These are phyloP conservation scores for Aphidius colemani DNA, from an alignment of 2,888 invertebrate genomes.

Conservation along the genomic window DNA sequence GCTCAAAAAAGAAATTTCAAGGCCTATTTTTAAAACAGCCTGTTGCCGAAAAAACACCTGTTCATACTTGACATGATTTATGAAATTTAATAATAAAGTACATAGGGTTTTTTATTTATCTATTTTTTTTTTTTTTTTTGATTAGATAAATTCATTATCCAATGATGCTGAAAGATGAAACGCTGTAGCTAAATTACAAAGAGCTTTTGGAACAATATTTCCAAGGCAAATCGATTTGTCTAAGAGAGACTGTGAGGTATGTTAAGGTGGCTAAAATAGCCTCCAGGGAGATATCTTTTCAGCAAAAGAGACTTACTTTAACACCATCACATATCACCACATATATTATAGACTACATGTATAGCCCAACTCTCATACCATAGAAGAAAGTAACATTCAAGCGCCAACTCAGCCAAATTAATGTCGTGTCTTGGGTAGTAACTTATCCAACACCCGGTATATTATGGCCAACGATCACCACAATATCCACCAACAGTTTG, in stretches of 20 bases:
- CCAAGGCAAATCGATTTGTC: constrained; percentile 52
- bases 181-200: neutral
- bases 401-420: constrained; percentile 52
- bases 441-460: constrained; percentile 33
- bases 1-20: constrained; percentile 30
- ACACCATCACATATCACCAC: constrained; percentile 4
- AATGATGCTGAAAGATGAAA: neutral
- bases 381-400: constrained; percentile 25
- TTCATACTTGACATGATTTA: constrained; percentile 22
- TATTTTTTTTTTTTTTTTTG: neutral
- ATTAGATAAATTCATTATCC: too few relatives aligned
- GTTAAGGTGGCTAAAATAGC: constrained; percentile 52
- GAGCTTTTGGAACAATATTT: constrained; percentile 25
- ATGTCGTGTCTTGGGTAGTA: constrained; percentile 50
- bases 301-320: constrained; percentile 18
- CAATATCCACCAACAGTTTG: neutral
- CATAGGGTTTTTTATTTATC: neutral
- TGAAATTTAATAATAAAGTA: neutral
- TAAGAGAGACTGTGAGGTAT: constrained; percentile 44
- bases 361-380: neutral
- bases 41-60: constrained; percentile 33
- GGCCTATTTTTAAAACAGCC: constrained; percentile 28
- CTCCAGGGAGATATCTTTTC: constrained; percentile 50
- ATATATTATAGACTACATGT: neutral
- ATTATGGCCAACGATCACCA: constrained; percentile 36